Percentiles rank a stretch among this genome's conserved stretches.
Evolutionary conservation across 2,113 vertebrate genomes (phyloP).

Genomic region (Nibea albiflora): DNA sequence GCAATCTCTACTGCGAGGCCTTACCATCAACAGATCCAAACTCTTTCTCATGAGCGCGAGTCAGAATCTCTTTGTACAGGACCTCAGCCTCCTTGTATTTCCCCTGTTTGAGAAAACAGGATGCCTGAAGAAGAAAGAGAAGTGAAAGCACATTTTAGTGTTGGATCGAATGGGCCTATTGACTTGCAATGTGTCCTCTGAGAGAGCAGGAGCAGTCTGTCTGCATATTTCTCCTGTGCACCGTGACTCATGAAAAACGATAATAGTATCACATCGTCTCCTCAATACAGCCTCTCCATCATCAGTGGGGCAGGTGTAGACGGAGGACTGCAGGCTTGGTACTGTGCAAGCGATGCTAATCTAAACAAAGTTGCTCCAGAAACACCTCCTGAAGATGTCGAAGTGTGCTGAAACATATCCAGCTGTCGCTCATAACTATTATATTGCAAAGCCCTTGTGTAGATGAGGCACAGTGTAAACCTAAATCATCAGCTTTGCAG

Average conservation of each 20-base stretch:
- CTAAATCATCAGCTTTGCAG: not conserved
- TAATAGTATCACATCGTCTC: constrained; percentile 20
- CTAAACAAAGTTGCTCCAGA: not conserved
- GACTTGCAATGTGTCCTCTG: constrained; percentile 16
- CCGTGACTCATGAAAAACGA: constrained; percentile 25
- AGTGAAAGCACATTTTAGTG: constrained; percentile 27
- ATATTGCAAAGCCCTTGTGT: not conserved
- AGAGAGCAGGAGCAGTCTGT: constrained; percentile 5
- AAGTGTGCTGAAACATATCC: not conserved
- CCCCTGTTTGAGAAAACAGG: constrained; percentile 97
- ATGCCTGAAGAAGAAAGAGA: constrained; percentile 86
- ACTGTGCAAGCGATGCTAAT: not conserved
- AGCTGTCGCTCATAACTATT: not conserved
- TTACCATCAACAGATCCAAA: constrained; percentile 98
- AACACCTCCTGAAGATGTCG: not conserved
- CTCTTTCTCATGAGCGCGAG: constrained; percentile 97
- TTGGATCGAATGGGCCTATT: constrained; percentile 26
- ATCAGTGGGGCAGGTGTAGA: constrained; percentile 18
- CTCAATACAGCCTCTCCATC: constrained; percentile 24
- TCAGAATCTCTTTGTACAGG: constrained; percentile 98
- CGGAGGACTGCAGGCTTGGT: not conserved
- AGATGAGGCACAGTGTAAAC: too few relatives aligned
- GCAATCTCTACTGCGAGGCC: constrained; percentile 37
- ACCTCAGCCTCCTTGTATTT: constrained; percentile 97
- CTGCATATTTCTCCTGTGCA: constrained; percentile 15